Evolutionary conservation across 2,888 invertebrate genomes (phyloP).

Genomic region (Meandrusa payeni): DNA sequence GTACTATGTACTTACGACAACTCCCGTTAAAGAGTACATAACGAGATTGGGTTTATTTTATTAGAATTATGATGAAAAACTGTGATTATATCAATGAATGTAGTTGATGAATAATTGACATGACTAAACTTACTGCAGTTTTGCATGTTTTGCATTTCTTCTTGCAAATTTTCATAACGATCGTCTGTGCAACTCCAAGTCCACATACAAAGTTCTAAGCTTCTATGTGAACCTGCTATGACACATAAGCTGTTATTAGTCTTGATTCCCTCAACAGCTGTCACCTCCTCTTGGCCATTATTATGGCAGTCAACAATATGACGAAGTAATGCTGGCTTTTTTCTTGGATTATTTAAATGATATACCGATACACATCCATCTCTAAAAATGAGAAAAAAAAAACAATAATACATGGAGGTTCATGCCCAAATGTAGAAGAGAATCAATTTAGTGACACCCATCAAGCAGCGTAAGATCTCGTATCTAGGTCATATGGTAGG

Average conservation of each 20-base stretch:
- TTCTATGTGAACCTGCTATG: conserved; percentile 48
- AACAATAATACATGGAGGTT: too few species aligned
- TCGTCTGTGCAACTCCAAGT: conserved; percentile 26
- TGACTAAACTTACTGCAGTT: conserved; percentile 27
- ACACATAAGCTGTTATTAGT: conserved; percentile 34
- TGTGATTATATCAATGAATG: too few species aligned
- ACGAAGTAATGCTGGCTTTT: conserved; percentile 42
- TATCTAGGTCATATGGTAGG: too few species aligned
- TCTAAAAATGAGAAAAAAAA: conserved; percentile 41
- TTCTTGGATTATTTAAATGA: conserved; percentile 34
- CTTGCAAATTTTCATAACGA: conserved; percentile 22
- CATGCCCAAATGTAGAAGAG: too few species aligned
- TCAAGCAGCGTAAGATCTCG: too few species aligned
- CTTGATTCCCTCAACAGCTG: conserved; percentile 55
- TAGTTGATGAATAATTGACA: too few species aligned
- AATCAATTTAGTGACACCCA: too few species aligned
- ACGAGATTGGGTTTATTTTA: too few species aligned
- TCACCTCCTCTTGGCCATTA: conserved; percentile 55
- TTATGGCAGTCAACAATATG: conserved; percentile 57
- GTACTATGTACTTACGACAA: too few species aligned
- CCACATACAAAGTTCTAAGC: conserved; percentile 45
- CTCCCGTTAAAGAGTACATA: too few species aligned
- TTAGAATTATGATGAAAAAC: too few species aligned
- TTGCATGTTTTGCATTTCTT: conserved; percentile 12
- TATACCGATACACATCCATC: conserved; percentile 63